A percentile compares a stretch with the other conserved stretches of the same genome.
Conservation (phyloP, 2,888 invertebrate genomes). For the Altica lythri region DNA sequence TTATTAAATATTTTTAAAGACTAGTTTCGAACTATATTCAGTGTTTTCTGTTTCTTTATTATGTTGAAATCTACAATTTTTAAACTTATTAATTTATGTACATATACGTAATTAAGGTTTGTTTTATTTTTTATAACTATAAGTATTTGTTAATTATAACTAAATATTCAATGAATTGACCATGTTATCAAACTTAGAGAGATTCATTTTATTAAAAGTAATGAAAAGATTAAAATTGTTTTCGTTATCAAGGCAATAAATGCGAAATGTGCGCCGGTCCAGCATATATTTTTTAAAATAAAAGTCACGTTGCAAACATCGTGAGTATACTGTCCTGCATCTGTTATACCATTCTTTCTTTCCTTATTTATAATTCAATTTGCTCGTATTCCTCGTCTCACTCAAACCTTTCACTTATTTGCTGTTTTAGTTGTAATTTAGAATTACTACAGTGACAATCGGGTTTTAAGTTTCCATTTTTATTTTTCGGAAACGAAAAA, state of each 20-base stretch:
- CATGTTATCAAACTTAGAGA: too few relatives aligned
- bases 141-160: too few relatives aligned
- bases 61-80: too few relatives aligned
- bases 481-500: conserved; percentile 1
- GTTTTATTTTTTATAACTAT: too few relatives aligned
- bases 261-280: conserved; percentile 4
- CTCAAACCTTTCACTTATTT: background rate
- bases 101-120: too few relatives aligned
- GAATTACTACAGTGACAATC: conserved; percentile 20
- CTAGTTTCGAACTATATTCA: too few relatives aligned
- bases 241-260: conserved; percentile 12
- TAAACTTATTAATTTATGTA: too few relatives aligned
- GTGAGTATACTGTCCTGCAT: conserved; percentile 10
- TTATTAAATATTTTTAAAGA: too few relatives aligned
- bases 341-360: background rate
- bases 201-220: too few relatives aligned
- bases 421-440: conserved; percentile 12
- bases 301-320: conserved; percentile 21
- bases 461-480: background rate
- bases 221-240: background rate
- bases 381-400: conserved; percentile 6
- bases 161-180: too few relatives aligned
- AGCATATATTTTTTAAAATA: background rate
- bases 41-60: too few relatives aligned
- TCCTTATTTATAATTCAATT: background rate